Conservation (phyloP, 2,113 vertebrate species). For the Vicugna pacos region DNA sequence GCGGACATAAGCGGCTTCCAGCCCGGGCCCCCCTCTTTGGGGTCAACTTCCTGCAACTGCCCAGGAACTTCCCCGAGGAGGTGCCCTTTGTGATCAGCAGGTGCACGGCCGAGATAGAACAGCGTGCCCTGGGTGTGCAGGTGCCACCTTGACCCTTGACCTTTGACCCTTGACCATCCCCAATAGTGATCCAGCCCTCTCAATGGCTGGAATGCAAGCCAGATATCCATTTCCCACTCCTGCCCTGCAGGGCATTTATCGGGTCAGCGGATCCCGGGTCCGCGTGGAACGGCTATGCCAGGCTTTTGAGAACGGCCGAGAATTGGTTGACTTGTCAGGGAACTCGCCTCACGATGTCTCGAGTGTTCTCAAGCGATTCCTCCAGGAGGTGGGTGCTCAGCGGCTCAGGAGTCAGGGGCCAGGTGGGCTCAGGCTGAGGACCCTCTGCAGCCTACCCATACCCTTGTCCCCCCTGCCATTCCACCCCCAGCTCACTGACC, state of each 20-base stretch:
- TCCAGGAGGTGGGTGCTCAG: conserved; percentile 91
- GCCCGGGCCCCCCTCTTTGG: conserved; percentile 90
- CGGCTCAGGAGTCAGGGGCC: fast-evolving
- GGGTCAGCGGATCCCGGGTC: conserved; percentile 94
- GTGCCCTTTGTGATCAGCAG: conserved; percentile 92
- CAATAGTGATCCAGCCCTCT: neutral
- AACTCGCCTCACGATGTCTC: conserved; percentile 95
- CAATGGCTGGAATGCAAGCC: neutral
- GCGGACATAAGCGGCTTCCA: conserved; percentile 89
- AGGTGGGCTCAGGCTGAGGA: neutral
- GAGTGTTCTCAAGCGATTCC: conserved; percentile 94
- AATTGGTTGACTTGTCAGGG: conserved; percentile 93
- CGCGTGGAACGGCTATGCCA: conserved; percentile 94
- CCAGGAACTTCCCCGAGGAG: conserved; percentile 87
- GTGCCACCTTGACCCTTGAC: conserved; percentile 80
- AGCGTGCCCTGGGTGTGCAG: conserved; percentile 92
- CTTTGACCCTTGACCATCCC: neutral
- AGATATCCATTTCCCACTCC: neutral
- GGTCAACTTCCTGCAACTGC: conserved; percentile 88
- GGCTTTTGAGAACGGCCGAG: conserved; percentile 92
- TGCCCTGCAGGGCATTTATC: conserved; percentile 92
- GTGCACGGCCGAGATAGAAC: conserved; percentile 94
- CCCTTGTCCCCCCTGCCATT: conserved; percentile 27
- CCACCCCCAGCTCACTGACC: conserved; percentile 91
- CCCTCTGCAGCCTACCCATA: conserved; percentile 22